phyloP scores from a whole-genome alignment of 1,140 invertebrate genomes.

The Hetaerina americana region DNA sequence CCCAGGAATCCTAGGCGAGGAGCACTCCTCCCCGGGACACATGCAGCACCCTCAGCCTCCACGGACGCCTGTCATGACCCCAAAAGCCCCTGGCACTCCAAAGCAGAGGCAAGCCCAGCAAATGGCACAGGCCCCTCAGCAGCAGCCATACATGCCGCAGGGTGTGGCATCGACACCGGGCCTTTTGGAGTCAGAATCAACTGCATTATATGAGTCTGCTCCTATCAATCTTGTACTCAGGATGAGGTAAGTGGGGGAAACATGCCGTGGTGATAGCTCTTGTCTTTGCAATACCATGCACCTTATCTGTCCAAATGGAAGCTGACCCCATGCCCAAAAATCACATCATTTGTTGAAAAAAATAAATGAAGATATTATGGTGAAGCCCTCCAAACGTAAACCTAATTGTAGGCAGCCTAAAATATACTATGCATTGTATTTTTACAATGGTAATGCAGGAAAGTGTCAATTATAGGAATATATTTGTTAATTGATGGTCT shows the following conservation, averaged over 20 bases:
- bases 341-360: too few species aligned
- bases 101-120: background rate
- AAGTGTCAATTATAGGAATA: too few species aligned
- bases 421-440: too few species aligned
- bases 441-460: too few species aligned
- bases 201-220: background rate
- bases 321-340: too few species aligned
- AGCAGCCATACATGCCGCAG: background rate
- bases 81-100: background rate
- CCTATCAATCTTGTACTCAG: slow-evolving; percentile 64
- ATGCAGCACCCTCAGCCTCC: background rate
- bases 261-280: too few species aligned
- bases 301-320: too few species aligned
- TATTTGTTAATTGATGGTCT: too few species aligned
- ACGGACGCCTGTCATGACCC: background rate
- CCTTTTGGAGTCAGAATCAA: background rate
- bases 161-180: background rate
- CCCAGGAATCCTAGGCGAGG: slow-evolving; percentile 5
- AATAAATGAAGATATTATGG: too few species aligned
- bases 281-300: too few species aligned
- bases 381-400: too few species aligned
- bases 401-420: too few species aligned
- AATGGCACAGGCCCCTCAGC: background rate
- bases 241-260: slow-evolving; percentile 50
- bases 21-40: slow-evolving; percentile 2